These are phyloP conservation scores for Drosophila ficusphila DNA, from an alignment of 1,140 invertebrate species.

Conservation along the genomic window DNA sequence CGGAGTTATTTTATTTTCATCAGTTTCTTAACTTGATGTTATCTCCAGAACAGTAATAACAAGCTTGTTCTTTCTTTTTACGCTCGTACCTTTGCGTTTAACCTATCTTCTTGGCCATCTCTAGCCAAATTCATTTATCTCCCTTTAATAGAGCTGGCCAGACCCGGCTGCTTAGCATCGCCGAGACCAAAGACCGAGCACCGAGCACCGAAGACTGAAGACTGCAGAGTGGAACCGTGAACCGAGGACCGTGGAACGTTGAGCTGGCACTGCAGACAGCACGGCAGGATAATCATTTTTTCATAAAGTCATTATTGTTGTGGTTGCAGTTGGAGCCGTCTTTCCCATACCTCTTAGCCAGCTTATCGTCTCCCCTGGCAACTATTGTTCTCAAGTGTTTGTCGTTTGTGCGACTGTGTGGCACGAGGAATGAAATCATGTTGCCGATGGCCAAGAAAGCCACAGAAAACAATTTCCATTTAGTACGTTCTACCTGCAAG, in stretches of 20 bases:
- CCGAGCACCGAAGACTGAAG: not conserved
- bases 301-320: conserved; percentile 82
- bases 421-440: conserved; percentile 67
- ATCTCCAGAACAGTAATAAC: not conserved
- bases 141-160: conserved; percentile 58
- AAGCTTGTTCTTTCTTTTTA: conserved; percentile 4
- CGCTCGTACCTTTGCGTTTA: not conserved
- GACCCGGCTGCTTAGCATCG: conserved; percentile 41
- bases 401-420: conserved; percentile 62
- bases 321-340: conserved; percentile 60
- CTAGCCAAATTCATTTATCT: conserved; percentile 46
- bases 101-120: conserved; percentile 16
- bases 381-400: conserved; percentile 78
- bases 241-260: conserved; percentile 11
- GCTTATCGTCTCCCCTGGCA: conserved; percentile 41
- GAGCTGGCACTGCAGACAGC: conserved; percentile 50
- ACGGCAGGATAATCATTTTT: conserved; percentile 75
- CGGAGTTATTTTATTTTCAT: too few relatives aligned
- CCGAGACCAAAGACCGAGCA: conserved; percentile 1
- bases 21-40: not conserved
- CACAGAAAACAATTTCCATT: conserved; percentile 79
- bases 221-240: too few relatives aligned
- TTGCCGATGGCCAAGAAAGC: conserved; percentile 62
- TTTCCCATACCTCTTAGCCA: not conserved
- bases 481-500: conserved; percentile 55